Percentiles rank a stretch among this genome's conserved stretches.
Conservation (phyloP, 2,113 vertebrate species). For the Crocuta crocuta region DNA sequence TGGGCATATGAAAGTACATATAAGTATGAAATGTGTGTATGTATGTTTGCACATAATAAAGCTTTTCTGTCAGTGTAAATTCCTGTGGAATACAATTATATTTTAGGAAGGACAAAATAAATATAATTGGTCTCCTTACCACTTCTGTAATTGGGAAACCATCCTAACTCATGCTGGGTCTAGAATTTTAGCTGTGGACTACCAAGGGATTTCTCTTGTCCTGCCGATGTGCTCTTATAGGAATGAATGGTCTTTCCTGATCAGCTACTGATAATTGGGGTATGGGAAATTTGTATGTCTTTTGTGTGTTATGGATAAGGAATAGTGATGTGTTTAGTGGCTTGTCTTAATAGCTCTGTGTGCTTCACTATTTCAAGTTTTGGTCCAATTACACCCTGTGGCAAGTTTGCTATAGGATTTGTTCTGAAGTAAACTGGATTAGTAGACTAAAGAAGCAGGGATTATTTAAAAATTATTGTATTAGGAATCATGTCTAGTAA, state of each 20-base stretch:
- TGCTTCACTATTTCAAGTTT: neutral
- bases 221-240: neutral
- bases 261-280: neutral
- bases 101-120: neutral
- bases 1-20: neutral
- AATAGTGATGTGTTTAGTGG: neutral
- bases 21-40: neutral
- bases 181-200: neutral
- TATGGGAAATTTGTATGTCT: neutral
- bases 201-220: neutral
- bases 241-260: neutral
- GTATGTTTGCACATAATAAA: neutral
- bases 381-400: neutral
- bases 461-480: slow-evolving; percentile 20
- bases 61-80: neutral
- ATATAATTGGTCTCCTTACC: neutral
- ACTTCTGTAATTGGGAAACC: neutral
- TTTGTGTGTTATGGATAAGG: neutral
- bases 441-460: neutral
- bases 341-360: neutral
- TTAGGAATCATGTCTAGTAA: neutral
- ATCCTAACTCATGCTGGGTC: neutral
- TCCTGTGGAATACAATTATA: neutral
- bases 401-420: neutral
- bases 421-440: neutral